phyloP scores from a whole-genome alignment of 2,797 vertebrate species.

The Cheracebus regulus region DNA sequence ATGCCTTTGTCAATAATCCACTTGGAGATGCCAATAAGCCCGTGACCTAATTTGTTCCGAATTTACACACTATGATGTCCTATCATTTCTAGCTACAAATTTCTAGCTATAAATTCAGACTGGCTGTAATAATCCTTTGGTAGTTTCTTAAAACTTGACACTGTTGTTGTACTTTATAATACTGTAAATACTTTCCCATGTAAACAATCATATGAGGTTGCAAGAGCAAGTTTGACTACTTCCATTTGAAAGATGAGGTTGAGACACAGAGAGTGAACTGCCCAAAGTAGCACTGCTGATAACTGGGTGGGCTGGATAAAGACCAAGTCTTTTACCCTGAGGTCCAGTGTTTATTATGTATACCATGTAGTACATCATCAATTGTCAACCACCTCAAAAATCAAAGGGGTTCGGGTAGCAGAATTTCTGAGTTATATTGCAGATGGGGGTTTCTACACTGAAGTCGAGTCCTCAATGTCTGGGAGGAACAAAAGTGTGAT shows the following conservation, averaged over 20 bases:
- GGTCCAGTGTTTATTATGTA: neutral
- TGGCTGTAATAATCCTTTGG: neutral
- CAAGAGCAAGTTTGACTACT: neutral
- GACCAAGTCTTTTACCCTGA: neutral
- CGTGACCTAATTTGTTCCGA: neutral
- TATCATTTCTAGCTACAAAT: neutral
- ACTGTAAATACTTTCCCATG: neutral
- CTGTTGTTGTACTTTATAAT: neutral
- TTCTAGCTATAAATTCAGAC: neutral
- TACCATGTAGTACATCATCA: neutral
- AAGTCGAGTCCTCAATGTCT: no score
- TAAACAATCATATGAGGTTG: neutral
- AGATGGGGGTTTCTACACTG: neutral
- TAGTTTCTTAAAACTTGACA: neutral
- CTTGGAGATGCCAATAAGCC: neutral
- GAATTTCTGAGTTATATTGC: neutral
- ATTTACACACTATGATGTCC: neutral
- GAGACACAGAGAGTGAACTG: neutral
- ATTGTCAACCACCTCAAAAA: neutral
- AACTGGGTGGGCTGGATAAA: neutral
- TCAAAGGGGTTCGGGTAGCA: neutral
- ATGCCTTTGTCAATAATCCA: neutral
- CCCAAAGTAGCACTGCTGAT: neutral
- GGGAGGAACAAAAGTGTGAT: neutral
- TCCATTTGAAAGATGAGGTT: neutral